These are phyloP conservation scores for Polia nebulosa DNA, from an alignment of 2,888 invertebrate species.

Conservation along the genomic window DNA sequence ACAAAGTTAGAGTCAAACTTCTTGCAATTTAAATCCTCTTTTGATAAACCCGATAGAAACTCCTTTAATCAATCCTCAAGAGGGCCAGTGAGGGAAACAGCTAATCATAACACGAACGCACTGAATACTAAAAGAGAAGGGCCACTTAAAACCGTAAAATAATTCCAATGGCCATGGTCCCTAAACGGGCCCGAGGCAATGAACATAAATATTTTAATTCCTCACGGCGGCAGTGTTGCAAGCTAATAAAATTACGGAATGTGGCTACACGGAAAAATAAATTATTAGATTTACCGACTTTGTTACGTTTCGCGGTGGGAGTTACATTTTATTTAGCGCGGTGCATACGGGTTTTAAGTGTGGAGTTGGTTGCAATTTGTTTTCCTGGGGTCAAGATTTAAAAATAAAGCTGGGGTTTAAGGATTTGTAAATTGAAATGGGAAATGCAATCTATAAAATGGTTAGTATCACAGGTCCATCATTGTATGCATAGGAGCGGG, in stretches of 20 bases:
- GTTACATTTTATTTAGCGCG: conserved; percentile 52
- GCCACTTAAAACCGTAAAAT: conserved; percentile 64
- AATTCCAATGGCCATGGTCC: conserved; percentile 60
- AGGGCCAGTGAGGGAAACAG: conserved; percentile 29
- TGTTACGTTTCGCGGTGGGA: conserved; percentile 52
- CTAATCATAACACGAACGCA: conserved; percentile 56
- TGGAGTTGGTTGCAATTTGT: conserved; percentile 32
- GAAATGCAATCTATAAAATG: not conserved
- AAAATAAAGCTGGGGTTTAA: conserved; percentile 1
- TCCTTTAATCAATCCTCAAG: conserved; percentile 32
- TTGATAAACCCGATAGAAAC: conserved; percentile 11
- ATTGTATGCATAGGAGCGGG: no score
- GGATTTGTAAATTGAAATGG: not conserved
- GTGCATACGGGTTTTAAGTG: conserved; percentile 39
- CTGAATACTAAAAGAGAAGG: conserved; percentile 63
- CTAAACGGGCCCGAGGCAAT: conserved; percentile 65
- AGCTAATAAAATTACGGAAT: conserved; percentile 71
- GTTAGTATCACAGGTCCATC: no score
- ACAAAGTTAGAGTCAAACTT: not conserved
- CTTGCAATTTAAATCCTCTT: conserved; percentile 1
- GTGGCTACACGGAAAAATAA: conserved; percentile 61
- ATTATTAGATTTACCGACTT: conserved; percentile 65
- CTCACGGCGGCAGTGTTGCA: conserved; percentile 68
- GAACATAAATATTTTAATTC: conserved; percentile 79
- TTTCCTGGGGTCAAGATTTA: conserved; percentile 8